Evolutionary conservation across 2,888 invertebrate genomes (phyloP), one percentile per base, ranked within the genome.

Genomic region (Busseola fusca): DNA sequence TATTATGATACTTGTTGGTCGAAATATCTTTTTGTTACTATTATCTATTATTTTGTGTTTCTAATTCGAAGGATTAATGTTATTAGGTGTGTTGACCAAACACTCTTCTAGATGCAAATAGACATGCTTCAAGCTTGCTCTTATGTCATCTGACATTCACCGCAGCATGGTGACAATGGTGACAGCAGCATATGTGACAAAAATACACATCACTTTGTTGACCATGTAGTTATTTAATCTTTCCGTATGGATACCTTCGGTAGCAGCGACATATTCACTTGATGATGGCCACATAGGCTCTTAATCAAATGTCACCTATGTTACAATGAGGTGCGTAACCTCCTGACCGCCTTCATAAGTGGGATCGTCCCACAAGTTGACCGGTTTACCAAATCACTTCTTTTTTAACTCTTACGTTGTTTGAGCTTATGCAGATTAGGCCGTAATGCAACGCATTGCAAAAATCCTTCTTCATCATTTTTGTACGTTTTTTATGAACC

Each of bases 371-470:
- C 34, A 34, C 5, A 34, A 34, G 3, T 34, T 34, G 3, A 57
- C 52, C 16, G 34, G 37, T 69, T 74, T 67, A 74, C 73, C 10
- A 66, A 74, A 74, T 74, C 30, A 30, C 25, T 48, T 62, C 9
- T 37, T 52, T 64, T 40, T n/a, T 14, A 25, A 40, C n/a, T 54
- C 48, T 42, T 37, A 25, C 18, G 0, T 18, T 65, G 59, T 3
- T 27, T 52, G 66, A 42, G 57, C 27, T 45, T 58, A 2, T 6
- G 52, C 50, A 12, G 12, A 50, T 12, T 25, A n/a, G 50, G n/a
- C 1, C 1, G 48, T 10, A 50, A n/a, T n/a, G 18, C 18, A 45
- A 45, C 18, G 18, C 7, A 18, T 45, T 48, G 9, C 48, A 18
- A 48, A 48, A 48, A 21, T 50, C 5, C 5, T 52, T 52, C 48